Base-by-base conservation (phyloP, 2,797 vertebrate genomes). In the Betta splendens region DNA sequence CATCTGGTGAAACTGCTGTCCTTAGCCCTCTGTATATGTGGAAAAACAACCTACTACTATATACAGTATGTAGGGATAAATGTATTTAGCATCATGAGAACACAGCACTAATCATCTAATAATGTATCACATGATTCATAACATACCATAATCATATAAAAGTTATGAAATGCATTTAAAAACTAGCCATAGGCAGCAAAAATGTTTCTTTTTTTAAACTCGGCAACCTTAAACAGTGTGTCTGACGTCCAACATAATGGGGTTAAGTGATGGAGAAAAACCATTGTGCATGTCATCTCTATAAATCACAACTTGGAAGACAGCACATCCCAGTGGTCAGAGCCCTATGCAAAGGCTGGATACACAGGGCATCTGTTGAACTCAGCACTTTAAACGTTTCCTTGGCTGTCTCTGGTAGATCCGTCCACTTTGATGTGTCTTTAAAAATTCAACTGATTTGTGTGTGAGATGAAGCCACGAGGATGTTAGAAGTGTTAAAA, bases 361-460 rank as follows among this genome's bases (percentile, higher is more conserved):
- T 80, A 51, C 22, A 42, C 16, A 7, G 47, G 68, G 58, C 64
- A 76, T 68, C 67, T 81, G 64, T 76, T 81, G 76, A 84, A 75
- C 64, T 80, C 57, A 67, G 66, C 58, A 68, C 26, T 74, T 69
- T 74, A 65, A 76, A 64, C 15, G 10, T 49, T 71, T 83, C 73
- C 40, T 76, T 74, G 52, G 64, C 40, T 68, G 23, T 48, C 45
- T 57, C 50, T 25, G 17, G 36, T 37, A 58, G 44, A 55, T 46
- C 40, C 0, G 16, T 65, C 46, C 63, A 21, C 62, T 83, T 80
- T 84, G 73, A 81, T 76, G 78, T 79, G 77, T 50, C 74, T 46
- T 75, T 66, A 52, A 75, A 80, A 71, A 75, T 79, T 73, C 57
- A 62, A 38, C 47, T 74, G 62, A 84, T 78, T 78, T 59, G 48